These are phyloP conservation scores for Zosterops lateralis DNA, from an alignment of 2,113 vertebrate species.

Conservation along the genomic window DNA sequence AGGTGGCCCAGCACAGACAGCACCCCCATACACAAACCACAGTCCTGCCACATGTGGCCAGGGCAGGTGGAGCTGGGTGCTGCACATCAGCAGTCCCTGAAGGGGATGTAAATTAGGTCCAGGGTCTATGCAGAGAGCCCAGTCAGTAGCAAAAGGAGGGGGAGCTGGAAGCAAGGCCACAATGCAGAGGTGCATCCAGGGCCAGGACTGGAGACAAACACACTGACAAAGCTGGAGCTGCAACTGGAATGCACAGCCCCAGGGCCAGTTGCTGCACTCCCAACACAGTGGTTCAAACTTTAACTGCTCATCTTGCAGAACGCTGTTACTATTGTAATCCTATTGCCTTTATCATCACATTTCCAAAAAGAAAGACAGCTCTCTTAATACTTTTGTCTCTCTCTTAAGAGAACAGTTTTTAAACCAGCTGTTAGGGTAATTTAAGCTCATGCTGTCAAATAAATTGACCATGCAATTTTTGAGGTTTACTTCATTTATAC, in stretches of 20 bases:
- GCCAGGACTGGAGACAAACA: not conserved
- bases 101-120: not conserved
- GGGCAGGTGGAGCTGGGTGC: not conserved
- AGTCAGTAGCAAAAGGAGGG: not conserved
- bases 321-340: not conserved
- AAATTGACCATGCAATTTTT: conserved; percentile 43
- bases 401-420: not conserved
- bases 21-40: too few relatives aligned
- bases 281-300: not conserved
- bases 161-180: not conserved
- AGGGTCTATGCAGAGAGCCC: not conserved
- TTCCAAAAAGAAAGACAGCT: conserved; percentile 48
- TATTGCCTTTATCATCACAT: not conserved
- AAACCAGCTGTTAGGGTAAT: conserved; percentile 49
- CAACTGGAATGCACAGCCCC: not conserved
- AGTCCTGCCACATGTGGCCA: fast-evolving
- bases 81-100: not conserved
- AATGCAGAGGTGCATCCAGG: not conserved
- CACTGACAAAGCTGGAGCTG: not conserved
- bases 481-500: conserved; percentile 48
- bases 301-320: not conserved
- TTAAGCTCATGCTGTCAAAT: conserved; percentile 32
- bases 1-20: not conserved
- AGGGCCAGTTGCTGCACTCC: not conserved
- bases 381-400: not conserved